Percentiles rank a stretch among this genome's conserved stretches.
phyloP scores from a whole-genome alignment of 2,888 invertebrate species.

The Tinea trinotella region DNA sequence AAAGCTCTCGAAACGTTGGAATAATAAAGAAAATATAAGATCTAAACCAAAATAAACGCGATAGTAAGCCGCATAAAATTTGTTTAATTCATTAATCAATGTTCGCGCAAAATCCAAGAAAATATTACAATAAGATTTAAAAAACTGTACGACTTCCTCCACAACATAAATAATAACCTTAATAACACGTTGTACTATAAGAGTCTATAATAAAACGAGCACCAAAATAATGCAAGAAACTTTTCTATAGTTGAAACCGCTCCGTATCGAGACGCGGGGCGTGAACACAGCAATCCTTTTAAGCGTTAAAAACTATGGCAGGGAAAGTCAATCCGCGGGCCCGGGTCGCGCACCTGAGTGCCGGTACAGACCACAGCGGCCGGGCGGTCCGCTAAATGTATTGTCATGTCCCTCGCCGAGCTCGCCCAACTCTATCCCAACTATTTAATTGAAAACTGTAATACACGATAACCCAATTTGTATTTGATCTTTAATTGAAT shows the following conservation, averaged over 20 bases:
- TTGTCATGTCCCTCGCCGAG: constrained; percentile 52
- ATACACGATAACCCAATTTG: constrained; percentile 58
- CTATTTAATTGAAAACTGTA: constrained; percentile 68
- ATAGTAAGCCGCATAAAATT: no score
- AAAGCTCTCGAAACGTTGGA: no score
- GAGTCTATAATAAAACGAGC: not conserved
- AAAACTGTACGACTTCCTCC: not conserved
- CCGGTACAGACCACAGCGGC: constrained; percentile 1
- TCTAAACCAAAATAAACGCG: no score
- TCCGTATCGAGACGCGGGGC: not conserved
- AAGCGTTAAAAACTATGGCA: constrained; percentile 55
- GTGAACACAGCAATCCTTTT: constrained; percentile 68
- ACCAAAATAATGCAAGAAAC: constrained; percentile 9
- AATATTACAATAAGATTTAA: no score
- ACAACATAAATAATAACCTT: not conserved
- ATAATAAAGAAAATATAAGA: no score
- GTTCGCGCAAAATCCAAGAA: no score
- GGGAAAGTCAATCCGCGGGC: constrained; percentile 50
- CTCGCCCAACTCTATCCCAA: constrained; percentile 45
- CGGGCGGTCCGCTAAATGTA: constrained; percentile 44
- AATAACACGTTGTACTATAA: not conserved
- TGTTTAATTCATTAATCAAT: no score
- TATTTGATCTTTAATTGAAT: constrained; percentile 30
- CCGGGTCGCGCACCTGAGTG: constrained; percentile 30
- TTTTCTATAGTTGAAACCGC: constrained; percentile 8